A percentile compares a stretch with the other conserved stretches of the same genome.
These are phyloP conservation scores for Myopa tessellatipennis DNA, from an alignment of 2,888 invertebrate species.

Conservation along the genomic window DNA sequence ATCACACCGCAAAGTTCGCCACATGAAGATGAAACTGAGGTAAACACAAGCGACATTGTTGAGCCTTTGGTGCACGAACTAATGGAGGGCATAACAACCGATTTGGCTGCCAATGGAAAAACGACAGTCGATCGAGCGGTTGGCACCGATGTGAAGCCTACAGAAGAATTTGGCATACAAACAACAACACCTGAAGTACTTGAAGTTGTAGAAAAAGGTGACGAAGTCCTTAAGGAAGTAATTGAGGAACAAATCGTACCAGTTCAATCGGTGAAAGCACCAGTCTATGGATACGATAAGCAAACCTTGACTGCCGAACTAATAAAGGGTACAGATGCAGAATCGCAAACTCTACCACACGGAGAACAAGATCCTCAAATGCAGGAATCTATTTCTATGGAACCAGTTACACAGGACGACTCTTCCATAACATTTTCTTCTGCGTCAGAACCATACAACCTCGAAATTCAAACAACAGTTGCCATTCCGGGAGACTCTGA, in stretches of 20 bases:
- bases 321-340: slow-evolving; percentile 52
- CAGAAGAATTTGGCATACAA: slow-evolving; percentile 55
- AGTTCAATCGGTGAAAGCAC: slow-evolving; percentile 47
- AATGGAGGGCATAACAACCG: slow-evolving; percentile 64
- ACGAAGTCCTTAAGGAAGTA: slow-evolving; percentile 19
- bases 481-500: slow-evolving; percentile 71
- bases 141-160: slow-evolving; percentile 57
- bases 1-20: slow-evolving; percentile 61
- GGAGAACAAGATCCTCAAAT: not conserved
- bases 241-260: slow-evolving; percentile 45
- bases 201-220: slow-evolving; percentile 41
- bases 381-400: slow-evolving; percentile 51
- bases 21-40: slow-evolving; percentile 45
- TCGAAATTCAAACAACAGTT: slow-evolving; percentile 72
- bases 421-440: slow-evolving; percentile 55
- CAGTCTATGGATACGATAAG: slow-evolving; percentile 49
- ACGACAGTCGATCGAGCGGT: slow-evolving; percentile 56
- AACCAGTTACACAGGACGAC: slow-evolving; percentile 51
- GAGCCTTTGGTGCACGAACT: slow-evolving; percentile 65
- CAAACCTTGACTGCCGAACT: slow-evolving; percentile 53
- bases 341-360: slow-evolving; percentile 63
- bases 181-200: slow-evolving; percentile 55
- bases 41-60: slow-evolving; percentile 57
- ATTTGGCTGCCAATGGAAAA: slow-evolving; percentile 53
- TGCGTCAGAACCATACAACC: slow-evolving; percentile 66